Percentiles rank a stretch among this genome's conserved stretches.
Conservation (phyloP, 2,113 vertebrate species). For the Atlantisia rogersi region DNA sequence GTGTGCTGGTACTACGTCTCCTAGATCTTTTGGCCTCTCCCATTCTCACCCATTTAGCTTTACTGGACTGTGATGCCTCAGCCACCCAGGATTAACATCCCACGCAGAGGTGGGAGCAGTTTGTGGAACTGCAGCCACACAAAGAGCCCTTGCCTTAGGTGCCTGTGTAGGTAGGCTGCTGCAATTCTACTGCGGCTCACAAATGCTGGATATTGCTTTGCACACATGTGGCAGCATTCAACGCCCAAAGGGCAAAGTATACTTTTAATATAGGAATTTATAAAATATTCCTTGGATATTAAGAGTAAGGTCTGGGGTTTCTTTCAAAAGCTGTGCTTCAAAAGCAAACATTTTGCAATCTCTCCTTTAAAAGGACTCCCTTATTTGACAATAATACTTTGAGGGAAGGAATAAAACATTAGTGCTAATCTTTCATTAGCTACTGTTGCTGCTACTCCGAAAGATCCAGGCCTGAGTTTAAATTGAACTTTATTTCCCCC, state of each 20-base stretch:
- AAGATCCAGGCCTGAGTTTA: not conserved
- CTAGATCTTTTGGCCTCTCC: not conserved
- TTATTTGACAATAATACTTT: not conserved
- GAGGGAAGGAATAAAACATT: not conserved
- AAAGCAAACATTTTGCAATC: not conserved
- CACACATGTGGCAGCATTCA: not conserved
- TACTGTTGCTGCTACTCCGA: not conserved
- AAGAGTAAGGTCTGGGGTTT: not conserved
- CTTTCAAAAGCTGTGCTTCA: slow-evolving; percentile 12
- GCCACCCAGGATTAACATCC: not conserved
- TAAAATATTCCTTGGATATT: not conserved
- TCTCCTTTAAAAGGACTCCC: not conserved
- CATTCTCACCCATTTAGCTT: not conserved
- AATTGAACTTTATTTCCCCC: not conserved
- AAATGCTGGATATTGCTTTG: not conserved
- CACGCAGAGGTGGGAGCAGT: not conserved
- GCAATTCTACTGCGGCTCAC: not conserved
- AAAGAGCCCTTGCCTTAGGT: not conserved
- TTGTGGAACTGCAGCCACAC: not conserved
- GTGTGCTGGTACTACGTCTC: not conserved
- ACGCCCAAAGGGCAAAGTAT: not conserved
- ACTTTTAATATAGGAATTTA: not conserved
- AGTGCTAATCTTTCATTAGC: not conserved
- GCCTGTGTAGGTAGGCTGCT: not conserved
- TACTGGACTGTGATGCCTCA: not conserved